phyloP scores from a whole-genome alignment of 2,888 invertebrate genomes.

The Orthosia cruda region DNA sequence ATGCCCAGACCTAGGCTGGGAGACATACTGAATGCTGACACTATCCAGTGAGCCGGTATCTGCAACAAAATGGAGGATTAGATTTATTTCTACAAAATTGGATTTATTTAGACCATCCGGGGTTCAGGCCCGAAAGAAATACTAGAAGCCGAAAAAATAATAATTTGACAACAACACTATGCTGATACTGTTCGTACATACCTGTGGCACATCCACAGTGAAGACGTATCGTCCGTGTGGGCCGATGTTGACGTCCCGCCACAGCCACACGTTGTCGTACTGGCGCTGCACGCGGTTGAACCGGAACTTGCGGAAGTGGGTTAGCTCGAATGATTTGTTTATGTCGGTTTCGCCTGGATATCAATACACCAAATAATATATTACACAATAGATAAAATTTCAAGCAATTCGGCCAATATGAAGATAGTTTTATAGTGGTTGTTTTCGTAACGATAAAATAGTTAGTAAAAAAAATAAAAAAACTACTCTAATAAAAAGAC shows the following conservation, averaged over 20 bases:
- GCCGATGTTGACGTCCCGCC: conserved; percentile 98
- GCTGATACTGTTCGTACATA: conserved; percentile 25
- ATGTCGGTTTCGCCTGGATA: conserved; percentile 90
- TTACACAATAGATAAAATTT: too few species aligned
- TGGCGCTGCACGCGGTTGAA: conserved; percentile 97
- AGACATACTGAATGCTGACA: conserved; percentile 98
- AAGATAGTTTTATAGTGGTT: too few species aligned
- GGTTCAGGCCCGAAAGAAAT: too few species aligned
- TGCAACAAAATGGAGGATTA: conserved; percentile 63
- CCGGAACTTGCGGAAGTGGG: conserved; percentile 95
- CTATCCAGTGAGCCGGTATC: conserved; percentile 97
- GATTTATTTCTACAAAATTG: too few species aligned
- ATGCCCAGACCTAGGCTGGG: conserved; percentile 97
- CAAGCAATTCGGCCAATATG: too few species aligned
- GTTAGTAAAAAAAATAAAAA: too few species aligned
- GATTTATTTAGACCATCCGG: too few species aligned
- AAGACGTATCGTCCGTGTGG: conserved; percentile 97
- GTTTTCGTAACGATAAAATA: too few species aligned
- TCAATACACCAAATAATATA: conserved; percentile 1
- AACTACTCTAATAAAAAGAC: too few species aligned
- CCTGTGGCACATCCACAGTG: conserved; percentile 96
- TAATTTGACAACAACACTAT: too few species aligned
- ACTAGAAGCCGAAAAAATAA: too few species aligned
- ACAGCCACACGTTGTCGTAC: conserved; percentile 98
- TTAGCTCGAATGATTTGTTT: conserved; percentile 93